A percentile compares a stretch with the other conserved stretches of the same genome.
These are phyloP conservation scores for Acridotheres tristis DNA, from an alignment of 2,797 vertebrate species.

Conservation along the genomic window DNA sequence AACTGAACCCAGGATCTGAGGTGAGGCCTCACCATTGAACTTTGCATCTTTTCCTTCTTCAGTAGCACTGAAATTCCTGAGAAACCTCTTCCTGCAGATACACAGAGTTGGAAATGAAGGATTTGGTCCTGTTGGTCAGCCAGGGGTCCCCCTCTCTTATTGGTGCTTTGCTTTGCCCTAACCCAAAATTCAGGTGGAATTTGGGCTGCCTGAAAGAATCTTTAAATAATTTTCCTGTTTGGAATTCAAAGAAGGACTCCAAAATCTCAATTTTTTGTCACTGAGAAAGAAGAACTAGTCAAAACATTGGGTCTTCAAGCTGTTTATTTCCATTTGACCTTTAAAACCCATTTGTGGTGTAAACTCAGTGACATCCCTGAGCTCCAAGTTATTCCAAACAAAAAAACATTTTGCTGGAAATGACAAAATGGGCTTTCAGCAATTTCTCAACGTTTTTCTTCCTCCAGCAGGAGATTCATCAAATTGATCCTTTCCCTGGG, in stretches of 20 bases:
- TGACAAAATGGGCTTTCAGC: slow-evolving; percentile 6
- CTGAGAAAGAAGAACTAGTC: not conserved
- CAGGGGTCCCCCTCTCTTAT: not conserved
- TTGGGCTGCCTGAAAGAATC: not conserved
- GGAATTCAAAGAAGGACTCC: not conserved
- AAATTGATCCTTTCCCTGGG: not conserved
- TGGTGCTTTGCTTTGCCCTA: not conserved
- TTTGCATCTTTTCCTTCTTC: not conserved
- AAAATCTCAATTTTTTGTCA: not conserved
- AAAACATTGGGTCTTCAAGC: not conserved
- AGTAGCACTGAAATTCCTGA: not conserved
- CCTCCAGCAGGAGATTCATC: not conserved
- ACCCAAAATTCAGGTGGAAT: not conserved
- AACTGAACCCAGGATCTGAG: too few species aligned
- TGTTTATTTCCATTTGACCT: slow-evolving; percentile 55
- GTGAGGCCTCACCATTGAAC: not conserved
- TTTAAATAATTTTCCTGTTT: not conserved
- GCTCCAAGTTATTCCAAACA: not conserved
- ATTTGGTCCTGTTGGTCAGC: not conserved
- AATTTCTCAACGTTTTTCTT: not conserved
- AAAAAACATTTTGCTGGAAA: not conserved
- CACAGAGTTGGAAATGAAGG: not conserved
- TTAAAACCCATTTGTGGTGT: slow-evolving; percentile 2
- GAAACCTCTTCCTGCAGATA: not conserved
- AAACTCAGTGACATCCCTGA: slow-evolving; percentile 15